Conservation (phyloP, 2,888 invertebrate species). For the Iphiclides podalirius region DNA sequence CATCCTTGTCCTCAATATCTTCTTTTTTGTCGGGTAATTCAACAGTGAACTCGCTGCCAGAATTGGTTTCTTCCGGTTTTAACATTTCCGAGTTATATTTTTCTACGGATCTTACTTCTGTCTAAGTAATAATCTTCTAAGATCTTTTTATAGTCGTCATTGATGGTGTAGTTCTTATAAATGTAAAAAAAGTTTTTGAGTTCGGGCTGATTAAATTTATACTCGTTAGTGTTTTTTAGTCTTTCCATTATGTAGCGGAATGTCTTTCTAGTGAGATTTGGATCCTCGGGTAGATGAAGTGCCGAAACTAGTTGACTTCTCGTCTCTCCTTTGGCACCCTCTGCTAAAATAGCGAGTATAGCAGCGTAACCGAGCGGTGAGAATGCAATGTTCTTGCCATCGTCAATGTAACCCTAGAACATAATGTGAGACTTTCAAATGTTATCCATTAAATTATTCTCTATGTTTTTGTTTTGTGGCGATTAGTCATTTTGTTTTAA, state of each 20-base stretch:
- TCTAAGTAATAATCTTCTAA: constrained; percentile 80
- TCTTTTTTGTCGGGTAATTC: constrained; percentile 56
- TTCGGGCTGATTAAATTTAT: constrained; percentile 77
- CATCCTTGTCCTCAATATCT: constrained; percentile 47
- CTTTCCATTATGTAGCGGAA: constrained; percentile 73
- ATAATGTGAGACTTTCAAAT: not conserved
- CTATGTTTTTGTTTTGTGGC: too few species aligned
- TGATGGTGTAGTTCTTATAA: constrained; percentile 82
- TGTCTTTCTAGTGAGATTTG: constrained; percentile 61
- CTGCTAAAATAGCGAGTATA: constrained; percentile 82
- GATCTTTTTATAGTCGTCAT: constrained; percentile 80
- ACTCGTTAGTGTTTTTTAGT: constrained; percentile 69
- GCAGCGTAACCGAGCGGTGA: constrained; percentile 83
- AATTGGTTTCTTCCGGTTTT: constrained; percentile 46
- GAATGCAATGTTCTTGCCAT: constrained; percentile 80
- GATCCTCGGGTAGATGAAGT: constrained; percentile 77
- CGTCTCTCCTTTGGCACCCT: constrained; percentile 82
- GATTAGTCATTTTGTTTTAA: too few species aligned
- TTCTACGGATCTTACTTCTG: constrained; percentile 81
- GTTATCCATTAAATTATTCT: too few species aligned
- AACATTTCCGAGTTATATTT: constrained; percentile 53
- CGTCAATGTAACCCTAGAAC: constrained; percentile 75
- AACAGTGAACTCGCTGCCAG: constrained; percentile 48
- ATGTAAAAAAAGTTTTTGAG: constrained; percentile 84
- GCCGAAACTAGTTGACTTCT: constrained; percentile 78